Conservation (phyloP, 2,113 vertebrate genomes). For the Passer montanus region DNA sequence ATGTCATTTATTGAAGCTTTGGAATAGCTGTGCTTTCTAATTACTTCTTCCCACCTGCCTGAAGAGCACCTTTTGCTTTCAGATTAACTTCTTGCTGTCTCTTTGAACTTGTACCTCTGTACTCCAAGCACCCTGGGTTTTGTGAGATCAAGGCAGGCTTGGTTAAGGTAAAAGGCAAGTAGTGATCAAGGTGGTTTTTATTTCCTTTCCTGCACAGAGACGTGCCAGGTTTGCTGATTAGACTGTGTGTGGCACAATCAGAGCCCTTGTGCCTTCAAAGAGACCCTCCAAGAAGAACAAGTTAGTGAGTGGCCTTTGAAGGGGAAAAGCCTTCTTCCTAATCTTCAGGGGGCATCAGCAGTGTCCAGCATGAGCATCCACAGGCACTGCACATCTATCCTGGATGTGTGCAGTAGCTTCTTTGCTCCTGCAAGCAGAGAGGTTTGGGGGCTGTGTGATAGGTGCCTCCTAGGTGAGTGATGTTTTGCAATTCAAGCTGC, state of each 20-base stretch:
- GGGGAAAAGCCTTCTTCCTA: background rate
- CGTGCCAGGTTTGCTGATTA: conserved; percentile 8
- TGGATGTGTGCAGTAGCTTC: background rate
- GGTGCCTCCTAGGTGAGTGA: background rate
- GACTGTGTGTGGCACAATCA: background rate
- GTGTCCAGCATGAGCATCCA: background rate
- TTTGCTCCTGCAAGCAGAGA: background rate
- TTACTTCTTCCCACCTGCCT: conserved; percentile 37
- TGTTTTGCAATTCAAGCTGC: background rate
- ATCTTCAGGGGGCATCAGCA: background rate
- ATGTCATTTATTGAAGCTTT: conserved; percentile 32
- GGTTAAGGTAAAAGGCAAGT: conserved; percentile 25
- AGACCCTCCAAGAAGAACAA: background rate
- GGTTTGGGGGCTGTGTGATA: background rate
- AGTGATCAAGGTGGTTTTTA: background rate
- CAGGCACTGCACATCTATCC: background rate
- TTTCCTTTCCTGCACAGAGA: background rate
- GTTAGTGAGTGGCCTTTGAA: background rate
- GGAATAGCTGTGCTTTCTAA: conserved; percentile 44
- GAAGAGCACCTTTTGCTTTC: conserved; percentile 46
- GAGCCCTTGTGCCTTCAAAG: background rate
- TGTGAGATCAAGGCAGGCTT: conserved; percentile 21
- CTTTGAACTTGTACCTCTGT: conserved; percentile 54
- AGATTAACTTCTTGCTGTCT: conserved; percentile 57
- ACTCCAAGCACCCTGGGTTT: conserved; percentile 25